A percentile compares a stretch with the other conserved stretches of the same genome.
phyloP scores from a whole-genome alignment of 37 sponge, comb jelly and placozoan genomes.

The Cladorhizidae sp. region DNA sequence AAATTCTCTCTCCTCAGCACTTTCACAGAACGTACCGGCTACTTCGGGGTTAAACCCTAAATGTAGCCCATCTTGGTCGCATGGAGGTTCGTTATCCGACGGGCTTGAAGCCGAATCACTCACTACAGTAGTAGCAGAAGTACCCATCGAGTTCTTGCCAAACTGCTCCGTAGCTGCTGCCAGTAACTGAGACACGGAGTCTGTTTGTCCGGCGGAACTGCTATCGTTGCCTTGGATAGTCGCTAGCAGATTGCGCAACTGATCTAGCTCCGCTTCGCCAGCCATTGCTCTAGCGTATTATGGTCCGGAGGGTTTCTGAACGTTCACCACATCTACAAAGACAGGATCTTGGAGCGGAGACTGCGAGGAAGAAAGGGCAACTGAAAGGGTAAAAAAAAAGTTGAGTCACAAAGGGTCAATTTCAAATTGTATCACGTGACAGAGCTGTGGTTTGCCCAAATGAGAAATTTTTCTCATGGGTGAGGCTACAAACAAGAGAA shows the following conservation, averaged over 20 bases:
- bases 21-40: neutral
- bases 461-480: too few species aligned
- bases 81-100: neutral
- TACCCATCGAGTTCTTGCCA: slow-evolving; percentile 19
- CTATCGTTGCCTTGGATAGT: slow-evolving; percentile 2
- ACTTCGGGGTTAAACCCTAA: slow-evolving; percentile 39
- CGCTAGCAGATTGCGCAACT: slow-evolving; percentile 37
- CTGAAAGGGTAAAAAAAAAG: neutral
- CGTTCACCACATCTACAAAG: too few species aligned
- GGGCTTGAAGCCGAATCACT: neutral
- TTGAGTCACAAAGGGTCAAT: neutral
- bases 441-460: neutral
- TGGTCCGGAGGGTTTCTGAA: too few species aligned
- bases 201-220: neutral
- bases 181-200: slow-evolving; percentile 52
- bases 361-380: too few species aligned
- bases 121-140: neutral
- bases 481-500: too few species aligned
- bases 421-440: neutral
- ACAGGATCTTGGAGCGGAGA: too few species aligned
- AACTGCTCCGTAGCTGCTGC: slow-evolving; percentile 57
- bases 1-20: neutral
- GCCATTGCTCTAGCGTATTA: slow-evolving; percentile 8
- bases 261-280: slow-evolving; percentile 29
- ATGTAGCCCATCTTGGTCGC: neutral